A percentile compares a stretch with the other conserved stretches of the same genome.
These are phyloP conservation scores for Otus sunia DNA, from an alignment of 2,113 vertebrate species.

Conservation along the genomic window DNA sequence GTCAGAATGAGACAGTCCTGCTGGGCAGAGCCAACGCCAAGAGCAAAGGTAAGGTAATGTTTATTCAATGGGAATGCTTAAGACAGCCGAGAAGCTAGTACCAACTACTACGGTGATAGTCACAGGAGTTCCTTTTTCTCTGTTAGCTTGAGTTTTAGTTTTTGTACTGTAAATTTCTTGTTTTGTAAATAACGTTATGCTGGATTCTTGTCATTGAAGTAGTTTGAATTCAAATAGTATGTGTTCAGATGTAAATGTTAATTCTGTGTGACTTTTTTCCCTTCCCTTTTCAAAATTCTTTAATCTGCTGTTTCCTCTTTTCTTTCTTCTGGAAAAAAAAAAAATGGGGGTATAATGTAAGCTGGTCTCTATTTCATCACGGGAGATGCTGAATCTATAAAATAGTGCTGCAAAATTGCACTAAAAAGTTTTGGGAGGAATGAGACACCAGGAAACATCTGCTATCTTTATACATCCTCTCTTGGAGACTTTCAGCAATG, in stretches of 20 bases:
- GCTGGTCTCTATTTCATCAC: constrained; percentile 57
- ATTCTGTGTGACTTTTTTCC: constrained; percentile 38
- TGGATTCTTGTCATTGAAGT: constrained; percentile 30
- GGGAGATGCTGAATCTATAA: constrained; percentile 60
- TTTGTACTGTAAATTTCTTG: constrained; percentile 17
- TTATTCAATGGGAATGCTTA: constrained; percentile 85
- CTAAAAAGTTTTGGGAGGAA: constrained; percentile 70
- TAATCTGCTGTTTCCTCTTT: constrained; percentile 75
- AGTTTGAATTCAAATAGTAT: constrained; percentile 38
- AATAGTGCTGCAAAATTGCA: constrained; percentile 58
- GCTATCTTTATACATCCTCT: constrained; percentile 68
- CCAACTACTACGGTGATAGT: constrained; percentile 46
- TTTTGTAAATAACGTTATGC: constrained; percentile 33
- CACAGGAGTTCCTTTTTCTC: constrained; percentile 46
- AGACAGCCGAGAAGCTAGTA: constrained; percentile 67
- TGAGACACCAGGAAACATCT: constrained; percentile 69
- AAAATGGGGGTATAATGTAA: constrained; percentile 32
- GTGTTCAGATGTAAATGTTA: constrained; percentile 69
- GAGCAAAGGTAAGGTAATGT: constrained; percentile 90
- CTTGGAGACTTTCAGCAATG: constrained; percentile 69
- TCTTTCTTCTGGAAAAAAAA: constrained; percentile 17
- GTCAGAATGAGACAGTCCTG: constrained; percentile 84
- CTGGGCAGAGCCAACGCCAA: constrained; percentile 83
- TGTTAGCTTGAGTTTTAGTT: constrained; percentile 59
- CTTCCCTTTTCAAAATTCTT: constrained; percentile 61